A percentile compares a stretch with the other conserved stretches of the same genome.
Conservation (phyloP, 2,888 invertebrate genomes). For the Leuctra nigra region DNA sequence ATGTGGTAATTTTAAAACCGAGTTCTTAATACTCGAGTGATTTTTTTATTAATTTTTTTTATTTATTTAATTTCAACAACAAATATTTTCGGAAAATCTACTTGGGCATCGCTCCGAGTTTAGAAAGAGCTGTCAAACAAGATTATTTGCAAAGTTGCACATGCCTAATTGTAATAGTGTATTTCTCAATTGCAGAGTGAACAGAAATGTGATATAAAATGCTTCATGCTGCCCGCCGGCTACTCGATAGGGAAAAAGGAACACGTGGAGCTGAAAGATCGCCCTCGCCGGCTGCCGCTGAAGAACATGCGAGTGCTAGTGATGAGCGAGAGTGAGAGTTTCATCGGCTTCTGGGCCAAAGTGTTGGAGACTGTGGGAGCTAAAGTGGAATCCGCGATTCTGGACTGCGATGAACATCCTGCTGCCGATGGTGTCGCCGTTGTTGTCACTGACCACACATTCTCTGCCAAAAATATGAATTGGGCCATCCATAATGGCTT, state of each 20-base stretch:
- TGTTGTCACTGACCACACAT: slow-evolving; percentile 56
- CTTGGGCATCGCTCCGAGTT: too few species aligned
- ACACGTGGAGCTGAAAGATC: not conserved
- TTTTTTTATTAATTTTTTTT: too few species aligned
- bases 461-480: slow-evolving; percentile 48
- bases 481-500: slow-evolving; percentile 50
- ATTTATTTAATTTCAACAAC: too few species aligned
- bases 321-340: not conserved
- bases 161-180: too few species aligned
- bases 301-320: not conserved
- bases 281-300: not conserved
- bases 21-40: too few species aligned
- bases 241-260: slow-evolving; percentile 46
- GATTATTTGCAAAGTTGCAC: too few species aligned
- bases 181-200: too few species aligned
- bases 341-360: slow-evolving; percentile 7
- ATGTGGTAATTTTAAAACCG: too few species aligned
- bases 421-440: slow-evolving; percentile 35
- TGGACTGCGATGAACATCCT: not conserved
- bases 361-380: not conserved
- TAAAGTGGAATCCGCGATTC: not conserved
- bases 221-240: slow-evolving; percentile 55
- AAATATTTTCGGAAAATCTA: too few species aligned
- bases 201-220: too few species aligned
- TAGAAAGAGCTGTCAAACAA: too few species aligned